Conservation (phyloP, 2,797 vertebrate genomes). For the Gadopsis marmoratus region DNA sequence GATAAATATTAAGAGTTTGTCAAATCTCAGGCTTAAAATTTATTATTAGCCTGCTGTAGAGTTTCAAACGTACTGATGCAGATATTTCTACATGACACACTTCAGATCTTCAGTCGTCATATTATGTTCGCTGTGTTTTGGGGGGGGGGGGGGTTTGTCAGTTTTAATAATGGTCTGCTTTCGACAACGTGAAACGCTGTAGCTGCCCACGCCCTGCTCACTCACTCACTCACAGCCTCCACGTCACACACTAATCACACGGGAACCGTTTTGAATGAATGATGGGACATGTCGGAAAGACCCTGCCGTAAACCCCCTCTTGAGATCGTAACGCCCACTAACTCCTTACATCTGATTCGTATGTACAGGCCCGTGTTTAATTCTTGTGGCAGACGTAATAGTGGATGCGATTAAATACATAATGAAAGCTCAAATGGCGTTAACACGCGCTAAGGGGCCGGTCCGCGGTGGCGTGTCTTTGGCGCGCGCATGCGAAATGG, state of each 20-base stretch:
- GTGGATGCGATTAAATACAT: not conserved
- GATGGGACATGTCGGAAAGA: constrained; percentile 39
- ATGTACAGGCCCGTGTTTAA: not conserved
- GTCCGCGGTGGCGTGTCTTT: constrained; percentile 35
- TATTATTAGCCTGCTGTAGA: not conserved
- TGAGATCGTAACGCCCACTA: fast-evolving
- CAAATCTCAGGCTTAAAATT: not conserved
- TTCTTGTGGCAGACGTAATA: not conserved
- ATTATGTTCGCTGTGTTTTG: not conserved
- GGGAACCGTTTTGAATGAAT: constrained; percentile 68
- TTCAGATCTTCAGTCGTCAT: too few species aligned
- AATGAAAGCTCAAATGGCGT: constrained; percentile 75
- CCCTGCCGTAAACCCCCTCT: not conserved
- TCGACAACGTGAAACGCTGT: not conserved
- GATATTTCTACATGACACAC: not conserved
- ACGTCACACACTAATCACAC: constrained; percentile 65
- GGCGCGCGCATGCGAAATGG: constrained; percentile 81
- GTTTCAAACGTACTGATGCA: not conserved
- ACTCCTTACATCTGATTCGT: not conserved
- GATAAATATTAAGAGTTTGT: not conserved
- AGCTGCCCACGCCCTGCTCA: constrained; percentile 19
- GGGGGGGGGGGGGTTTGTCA: too few species aligned
- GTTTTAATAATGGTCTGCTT: not conserved
- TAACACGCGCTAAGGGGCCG: constrained; percentile 47
- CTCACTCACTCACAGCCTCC: constrained; percentile 51